Percentiles rank a stretch among this genome's conserved stretches.
phyloP scores from a whole-genome alignment of 2,888 invertebrate species.

The Eugnorisma glareosa region DNA sequence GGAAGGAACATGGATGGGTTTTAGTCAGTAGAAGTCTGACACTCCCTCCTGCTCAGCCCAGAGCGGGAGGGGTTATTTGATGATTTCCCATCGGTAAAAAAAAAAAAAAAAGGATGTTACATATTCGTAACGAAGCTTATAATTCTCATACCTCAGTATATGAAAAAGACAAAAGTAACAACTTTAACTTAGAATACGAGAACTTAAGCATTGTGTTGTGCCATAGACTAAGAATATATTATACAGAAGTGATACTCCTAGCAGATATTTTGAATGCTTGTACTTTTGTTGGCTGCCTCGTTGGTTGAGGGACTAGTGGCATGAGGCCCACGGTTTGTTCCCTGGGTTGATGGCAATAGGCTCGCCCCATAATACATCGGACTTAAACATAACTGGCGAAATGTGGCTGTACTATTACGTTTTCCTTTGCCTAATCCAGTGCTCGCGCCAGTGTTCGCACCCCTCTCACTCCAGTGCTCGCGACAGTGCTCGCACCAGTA shows the following conservation, averaged over 20 bases:
- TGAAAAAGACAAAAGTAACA: conserved; percentile 2
- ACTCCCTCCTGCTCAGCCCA: no score
- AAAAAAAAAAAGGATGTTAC: not conserved
- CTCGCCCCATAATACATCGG: not conserved
- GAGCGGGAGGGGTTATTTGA: no score
- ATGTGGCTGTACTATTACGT: not conserved
- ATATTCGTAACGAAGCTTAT: not conserved
- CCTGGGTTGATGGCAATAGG: not conserved
- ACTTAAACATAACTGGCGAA: not conserved
- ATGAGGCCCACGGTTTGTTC: not conserved
- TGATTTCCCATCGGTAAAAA: no score
- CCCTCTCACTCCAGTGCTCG: no score
- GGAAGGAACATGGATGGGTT: no score
- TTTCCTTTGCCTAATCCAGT: not conserved
- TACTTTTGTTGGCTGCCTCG: not conserved
- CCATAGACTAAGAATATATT: not conserved
- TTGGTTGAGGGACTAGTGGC: not conserved
- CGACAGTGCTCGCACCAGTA: no score
- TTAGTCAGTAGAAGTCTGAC: no score
- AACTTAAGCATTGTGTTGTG: conserved; percentile 3
- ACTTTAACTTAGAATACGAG: not conserved
- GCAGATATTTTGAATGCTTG: not conserved
- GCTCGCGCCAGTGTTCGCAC: not conserved
- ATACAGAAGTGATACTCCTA: not conserved
- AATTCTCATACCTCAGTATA: not conserved